phyloP scores from a whole-genome alignment of 1,140 invertebrate species.

The Rhysida immarginata region DNA sequence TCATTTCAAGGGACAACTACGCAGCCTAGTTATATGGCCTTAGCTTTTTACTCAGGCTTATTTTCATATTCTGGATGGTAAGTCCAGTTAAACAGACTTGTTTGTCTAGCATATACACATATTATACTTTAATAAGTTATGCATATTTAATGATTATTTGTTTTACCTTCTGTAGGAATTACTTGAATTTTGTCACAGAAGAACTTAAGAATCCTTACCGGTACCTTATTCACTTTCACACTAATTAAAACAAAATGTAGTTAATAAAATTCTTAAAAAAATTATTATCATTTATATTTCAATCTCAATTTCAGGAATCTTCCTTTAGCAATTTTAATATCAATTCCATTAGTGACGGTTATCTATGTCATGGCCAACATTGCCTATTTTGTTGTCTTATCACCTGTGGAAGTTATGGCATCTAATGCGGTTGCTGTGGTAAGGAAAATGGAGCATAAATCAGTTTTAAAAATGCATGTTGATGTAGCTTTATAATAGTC shows the following conservation, averaged over 20 bases:
- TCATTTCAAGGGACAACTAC: conserved; percentile 39
- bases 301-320: conserved; percentile 69
- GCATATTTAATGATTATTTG: conserved; percentile 4
- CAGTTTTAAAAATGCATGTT: no score
- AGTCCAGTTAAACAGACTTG: conserved; percentile 12
- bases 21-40: conserved; percentile 35
- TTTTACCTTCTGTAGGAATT: conserved; percentile 47
- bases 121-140: conserved; percentile 6
- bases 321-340: conserved; percentile 85
- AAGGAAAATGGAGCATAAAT: no score
- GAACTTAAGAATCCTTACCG: conserved; percentile 83
- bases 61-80: conserved; percentile 51
- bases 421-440: conserved; percentile 91
- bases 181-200: conserved; percentile 94
- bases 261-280: no score
- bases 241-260: no score
- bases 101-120: no score
- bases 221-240: no score
- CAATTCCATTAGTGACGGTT: conserved; percentile 71
- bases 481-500: no score
- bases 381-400: conserved; percentile 81
- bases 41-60: conserved; percentile 49
- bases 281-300: not conserved
- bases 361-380: conserved; percentile 88
- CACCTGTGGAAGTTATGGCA: conserved; percentile 58